Evolutionary conservation across 2,113 vertebrate species (phyloP).

Genomic region (Mobula hypostoma): DNA sequence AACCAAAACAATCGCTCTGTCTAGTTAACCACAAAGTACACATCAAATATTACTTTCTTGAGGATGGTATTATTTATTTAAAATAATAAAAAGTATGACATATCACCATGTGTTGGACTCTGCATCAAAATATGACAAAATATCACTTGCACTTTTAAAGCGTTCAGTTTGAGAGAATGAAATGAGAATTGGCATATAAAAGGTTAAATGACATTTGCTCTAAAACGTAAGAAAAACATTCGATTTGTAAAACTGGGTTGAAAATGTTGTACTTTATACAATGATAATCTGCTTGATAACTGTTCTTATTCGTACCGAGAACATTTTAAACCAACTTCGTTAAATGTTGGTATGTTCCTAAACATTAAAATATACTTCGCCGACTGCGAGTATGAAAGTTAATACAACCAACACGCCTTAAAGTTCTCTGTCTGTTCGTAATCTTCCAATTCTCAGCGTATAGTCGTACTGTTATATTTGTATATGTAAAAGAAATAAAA

Average conservation of each 20-base stretch:
- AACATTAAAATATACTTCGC: background rate
- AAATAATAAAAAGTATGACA: background rate
- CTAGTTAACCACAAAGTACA: background rate
- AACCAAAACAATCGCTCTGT: background rate
- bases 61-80: background rate
- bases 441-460: background rate
- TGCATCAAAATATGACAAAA: background rate
- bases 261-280: background rate
- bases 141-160: background rate
- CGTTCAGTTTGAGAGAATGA: background rate
- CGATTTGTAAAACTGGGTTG: background rate
- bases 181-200: background rate
- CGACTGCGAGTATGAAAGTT: background rate
- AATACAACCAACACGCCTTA: background rate
- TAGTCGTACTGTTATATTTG: background rate
- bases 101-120: background rate
- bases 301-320: background rate
- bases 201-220: background rate
- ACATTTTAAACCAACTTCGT: background rate
- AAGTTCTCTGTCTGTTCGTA: background rate
- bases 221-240: background rate
- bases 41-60: background rate
- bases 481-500: background rate
- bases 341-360: background rate
- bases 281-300: background rate